Percentiles rank a stretch among this genome's conserved stretches.
phyloP scores from a whole-genome alignment of 2,113 vertebrate species.

The Salminus brasiliensis region DNA sequence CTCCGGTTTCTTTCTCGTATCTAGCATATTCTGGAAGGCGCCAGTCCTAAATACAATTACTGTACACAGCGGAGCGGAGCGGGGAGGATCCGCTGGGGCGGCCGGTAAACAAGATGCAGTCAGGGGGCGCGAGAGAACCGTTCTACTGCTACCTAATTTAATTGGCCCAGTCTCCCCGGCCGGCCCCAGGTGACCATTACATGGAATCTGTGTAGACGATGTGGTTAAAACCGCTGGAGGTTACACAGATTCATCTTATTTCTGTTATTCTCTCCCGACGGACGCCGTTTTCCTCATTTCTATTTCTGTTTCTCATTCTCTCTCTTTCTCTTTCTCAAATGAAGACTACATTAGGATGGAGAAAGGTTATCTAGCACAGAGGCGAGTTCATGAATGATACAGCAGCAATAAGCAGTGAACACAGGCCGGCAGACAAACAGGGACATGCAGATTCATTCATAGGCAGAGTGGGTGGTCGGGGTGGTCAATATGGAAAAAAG shows the following conservation, averaged over 20 bases:
- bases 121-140: slow-evolving; percentile 39
- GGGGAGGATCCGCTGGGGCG: slow-evolving; percentile 37
- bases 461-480: neutral
- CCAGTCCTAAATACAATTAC: slow-evolving; percentile 58
- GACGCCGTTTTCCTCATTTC: slow-evolving; percentile 12
- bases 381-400: slow-evolving; percentile 35
- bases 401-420: slow-evolving; percentile 1
- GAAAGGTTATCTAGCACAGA: slow-evolving; percentile 30
- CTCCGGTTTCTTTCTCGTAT: slow-evolving; percentile 17
- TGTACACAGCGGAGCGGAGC: slow-evolving; percentile 53
- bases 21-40: slow-evolving; percentile 49
- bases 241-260: slow-evolving; percentile 36
- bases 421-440: slow-evolving; percentile 2
- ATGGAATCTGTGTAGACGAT: slow-evolving; percentile 47
- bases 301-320: slow-evolving; percentile 14
- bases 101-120: slow-evolving; percentile 53
- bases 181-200: slow-evolving; percentile 57
- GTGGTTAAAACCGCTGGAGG: slow-evolving; percentile 51
- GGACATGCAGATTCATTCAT: slow-evolving; percentile 1
- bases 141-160: slow-evolving; percentile 63
- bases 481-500: no score
- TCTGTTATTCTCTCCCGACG: slow-evolving; percentile 29
- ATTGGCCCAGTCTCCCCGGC: slow-evolving; percentile 53
- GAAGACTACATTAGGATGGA: slow-evolving; percentile 27
- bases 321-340: slow-evolving; percentile 36